Evolutionary conservation across 2,888 invertebrate species (phyloP).

Genomic region (Harpalus rufipes): DNA sequence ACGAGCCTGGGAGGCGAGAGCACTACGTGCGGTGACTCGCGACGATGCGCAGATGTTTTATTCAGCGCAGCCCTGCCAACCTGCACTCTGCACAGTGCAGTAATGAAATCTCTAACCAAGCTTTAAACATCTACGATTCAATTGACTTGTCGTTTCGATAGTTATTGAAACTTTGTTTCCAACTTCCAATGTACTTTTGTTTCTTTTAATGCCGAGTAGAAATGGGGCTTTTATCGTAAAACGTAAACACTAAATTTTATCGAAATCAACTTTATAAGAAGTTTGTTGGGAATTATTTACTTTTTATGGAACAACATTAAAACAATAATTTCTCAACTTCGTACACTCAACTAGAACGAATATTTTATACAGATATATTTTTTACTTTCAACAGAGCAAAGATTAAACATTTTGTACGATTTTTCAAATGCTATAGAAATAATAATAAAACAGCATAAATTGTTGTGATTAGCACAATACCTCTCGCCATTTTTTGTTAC

Average conservation of each 20-base stretch:
- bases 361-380: too few relatives aligned
- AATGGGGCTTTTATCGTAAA: slow-evolving; percentile 1
- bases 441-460: too few relatives aligned
- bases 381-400: too few relatives aligned
- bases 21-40: slow-evolving; percentile 32
- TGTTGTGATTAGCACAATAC: too few relatives aligned
- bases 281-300: background rate
- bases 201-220: slow-evolving; percentile 2
- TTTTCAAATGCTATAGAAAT: too few relatives aligned
- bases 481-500: too few relatives aligned
- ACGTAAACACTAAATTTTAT: slow-evolving; percentile 21
- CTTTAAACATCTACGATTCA: slow-evolving; percentile 45
- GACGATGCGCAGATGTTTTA: slow-evolving; percentile 49
- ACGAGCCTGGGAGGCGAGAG: slow-evolving; percentile 15
- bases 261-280: background rate
- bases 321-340: background rate
- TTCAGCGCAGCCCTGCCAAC: slow-evolving; percentile 15
- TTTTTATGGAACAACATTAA: background rate
- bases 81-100: slow-evolving; percentile 7
- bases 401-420: too few relatives aligned
- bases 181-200: slow-evolving; percentile 32
- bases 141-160: slow-evolving; percentile 51
- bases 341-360: background rate
- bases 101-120: slow-evolving; percentile 54
- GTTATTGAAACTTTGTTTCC: slow-evolving; percentile 43